Base-by-base conservation (phyloP, 2,888 invertebrate genomes). In the Cataglyphis cursor region DNA sequence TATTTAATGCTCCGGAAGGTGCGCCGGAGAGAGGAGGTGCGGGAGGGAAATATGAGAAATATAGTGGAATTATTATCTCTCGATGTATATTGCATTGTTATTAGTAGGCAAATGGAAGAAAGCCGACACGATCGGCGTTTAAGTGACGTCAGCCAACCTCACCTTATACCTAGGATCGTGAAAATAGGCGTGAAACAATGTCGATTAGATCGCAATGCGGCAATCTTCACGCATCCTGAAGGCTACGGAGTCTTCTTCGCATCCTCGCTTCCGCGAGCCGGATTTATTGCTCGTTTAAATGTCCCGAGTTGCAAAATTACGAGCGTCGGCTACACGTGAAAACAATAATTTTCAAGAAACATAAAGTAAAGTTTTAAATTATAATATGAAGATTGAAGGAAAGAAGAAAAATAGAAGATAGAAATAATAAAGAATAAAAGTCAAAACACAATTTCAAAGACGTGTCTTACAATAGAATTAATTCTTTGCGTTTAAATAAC, bases 171-270 rank as follows among this genome's bases (percentile, higher is more conserved):
- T 80, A 84, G 57, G 83, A 85, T 84, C 82, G 65, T 85, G 89
- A 78, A 88, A 88, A 88, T 88, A 88, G 75, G 84, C 84, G 82
- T 88, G 88, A 85, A 90, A 87, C 80, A 88, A 88, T 61, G 24
- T 74, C 83, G 88, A 84, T 86, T 88, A 86, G 81, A 88, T 84
- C 86, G 65, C 66, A 35, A 75, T 4, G 62, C 74, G 66, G 62
- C 57, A 72, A 62, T 72, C 54, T 54, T 44, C 24, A 21, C 24
- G 57, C 57, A 75, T 31, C 54, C 35, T 21, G 24, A 15, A 81
- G 57, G 65, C 74, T 78, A 81, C 57, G 75, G 57, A 74, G 51
- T 57, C 68, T 70, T 59, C 82, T 62, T 74, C 6, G 28, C 61
- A 28, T 65, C 82, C 10, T 31, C 41, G 73, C 72, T 84, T 84